Conservation (phyloP, 2,113 vertebrate genomes). For the Crotalus horridus region DNA sequence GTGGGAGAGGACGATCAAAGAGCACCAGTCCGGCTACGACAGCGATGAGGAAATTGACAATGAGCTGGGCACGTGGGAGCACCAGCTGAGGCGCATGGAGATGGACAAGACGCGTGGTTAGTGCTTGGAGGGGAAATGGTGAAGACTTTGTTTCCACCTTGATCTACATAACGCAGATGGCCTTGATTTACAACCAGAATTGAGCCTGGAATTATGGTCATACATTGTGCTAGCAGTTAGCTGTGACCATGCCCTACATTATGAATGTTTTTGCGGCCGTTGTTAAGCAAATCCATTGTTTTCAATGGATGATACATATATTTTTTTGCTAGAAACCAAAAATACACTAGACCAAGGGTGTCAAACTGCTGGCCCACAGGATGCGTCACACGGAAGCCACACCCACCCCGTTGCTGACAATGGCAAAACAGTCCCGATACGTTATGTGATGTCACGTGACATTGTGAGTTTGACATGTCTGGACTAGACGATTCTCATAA, state of each 20-base stretch:
- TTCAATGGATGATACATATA: not conserved
- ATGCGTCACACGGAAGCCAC: no score
- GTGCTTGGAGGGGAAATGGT: not conserved
- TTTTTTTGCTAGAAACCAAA: not conserved
- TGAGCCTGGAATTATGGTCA: not conserved
- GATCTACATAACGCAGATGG: not conserved
- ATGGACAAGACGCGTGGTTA: slow-evolving; percentile 95
- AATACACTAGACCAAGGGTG: no score
- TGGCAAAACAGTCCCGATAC: no score
- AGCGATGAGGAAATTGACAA: slow-evolving; percentile 93
- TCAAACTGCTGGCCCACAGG: no score
- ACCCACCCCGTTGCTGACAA: no score
- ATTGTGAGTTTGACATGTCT: no score
- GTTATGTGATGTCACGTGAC: no score
- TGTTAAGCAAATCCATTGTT: not conserved
- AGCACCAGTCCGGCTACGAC: slow-evolving; percentile 94
- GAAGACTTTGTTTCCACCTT: not conserved
- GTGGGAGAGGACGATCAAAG: slow-evolving; percentile 90
- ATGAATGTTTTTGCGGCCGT: not conserved
- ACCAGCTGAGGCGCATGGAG: slow-evolving; percentile 93
- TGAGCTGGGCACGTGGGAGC: slow-evolving; percentile 91
- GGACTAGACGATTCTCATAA: not conserved
- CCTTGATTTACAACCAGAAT: not conserved
- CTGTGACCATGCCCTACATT: not conserved
- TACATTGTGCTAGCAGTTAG: not conserved